Conservation (phyloP, 2,113 vertebrate genomes). For the Thunnus thynnus region DNA sequence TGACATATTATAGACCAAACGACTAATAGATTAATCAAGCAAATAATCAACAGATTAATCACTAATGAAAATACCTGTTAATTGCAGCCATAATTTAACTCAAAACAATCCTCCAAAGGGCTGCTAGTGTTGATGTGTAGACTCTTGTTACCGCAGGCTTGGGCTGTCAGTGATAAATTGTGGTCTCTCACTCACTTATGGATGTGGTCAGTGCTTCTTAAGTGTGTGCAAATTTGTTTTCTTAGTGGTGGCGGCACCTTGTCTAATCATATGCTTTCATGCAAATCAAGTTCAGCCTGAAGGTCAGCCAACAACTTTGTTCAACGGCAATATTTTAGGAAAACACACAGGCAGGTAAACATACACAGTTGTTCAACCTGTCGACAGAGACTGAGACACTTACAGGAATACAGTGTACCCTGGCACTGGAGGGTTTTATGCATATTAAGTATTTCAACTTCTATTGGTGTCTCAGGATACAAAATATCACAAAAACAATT, state of each 20-base stretch:
- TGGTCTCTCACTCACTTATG: conserved; percentile 39
- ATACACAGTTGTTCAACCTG: conserved; percentile 27
- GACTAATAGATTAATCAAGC: too few relatives aligned
- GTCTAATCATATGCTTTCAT: conserved; percentile 69
- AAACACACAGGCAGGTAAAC: conserved; percentile 38
- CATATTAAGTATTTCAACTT: not conserved
- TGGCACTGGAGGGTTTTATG: not conserved
- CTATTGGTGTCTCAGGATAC: not conserved
- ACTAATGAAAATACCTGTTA: too few relatives aligned
- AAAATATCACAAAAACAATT: conserved; percentile 9
- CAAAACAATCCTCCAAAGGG: not conserved
- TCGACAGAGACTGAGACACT: not conserved
- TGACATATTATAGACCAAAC: too few relatives aligned
- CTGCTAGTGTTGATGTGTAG: not conserved
- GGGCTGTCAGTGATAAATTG: not conserved
- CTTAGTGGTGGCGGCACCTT: conserved; percentile 26
- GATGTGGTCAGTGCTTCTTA: conserved; percentile 37
- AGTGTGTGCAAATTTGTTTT: conserved; percentile 55
- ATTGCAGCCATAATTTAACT: not conserved
- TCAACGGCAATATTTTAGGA: conserved; percentile 39
- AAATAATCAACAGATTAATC: too few relatives aligned
- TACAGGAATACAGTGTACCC: conserved; percentile 10
- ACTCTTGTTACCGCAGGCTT: not conserved
- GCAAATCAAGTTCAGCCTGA: conserved; percentile 58
- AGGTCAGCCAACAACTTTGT: conserved; percentile 59